Conservation (phyloP, 2,113 vertebrate genomes). For the Scophthalmus maximus region DNA sequence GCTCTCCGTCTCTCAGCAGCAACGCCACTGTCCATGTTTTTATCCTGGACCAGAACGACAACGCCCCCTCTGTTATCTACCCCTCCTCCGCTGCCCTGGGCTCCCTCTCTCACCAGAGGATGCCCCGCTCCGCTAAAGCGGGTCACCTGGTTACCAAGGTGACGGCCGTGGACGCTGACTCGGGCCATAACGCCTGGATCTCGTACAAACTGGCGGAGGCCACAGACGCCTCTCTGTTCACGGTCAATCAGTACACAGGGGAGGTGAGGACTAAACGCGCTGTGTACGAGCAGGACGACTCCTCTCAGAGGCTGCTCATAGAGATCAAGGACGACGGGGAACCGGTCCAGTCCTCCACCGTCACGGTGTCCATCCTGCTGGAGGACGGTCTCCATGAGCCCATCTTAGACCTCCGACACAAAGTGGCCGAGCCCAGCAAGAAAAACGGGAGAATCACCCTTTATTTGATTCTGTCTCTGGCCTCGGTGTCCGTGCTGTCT, state of each 20-base stretch:
- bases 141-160: constrained; percentile 86
- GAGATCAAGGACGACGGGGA: constrained; percentile 83
- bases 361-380: constrained; percentile 78
- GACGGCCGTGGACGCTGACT: constrained; percentile 86
- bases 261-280: constrained; percentile 83
- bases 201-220: constrained; percentile 83
- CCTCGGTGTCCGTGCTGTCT: constrained; percentile 83
- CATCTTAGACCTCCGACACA: constrained; percentile 75
- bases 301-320: constrained; percentile 82
- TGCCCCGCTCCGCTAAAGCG: constrained; percentile 80
- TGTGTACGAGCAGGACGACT: constrained; percentile 80
- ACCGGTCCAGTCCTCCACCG: constrained; percentile 80
- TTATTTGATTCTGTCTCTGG: constrained; percentile 83
- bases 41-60: constrained; percentile 86
- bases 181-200: constrained; percentile 87
- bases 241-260: constrained; percentile 80
- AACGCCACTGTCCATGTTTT: constrained; percentile 83
- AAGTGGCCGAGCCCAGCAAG: constrained; percentile 70
- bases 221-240: constrained; percentile 81
- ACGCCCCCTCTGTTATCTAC: constrained; percentile 80
- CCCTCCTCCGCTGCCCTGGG: constrained; percentile 76
- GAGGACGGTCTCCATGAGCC: constrained; percentile 78
- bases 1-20: constrained; percentile 76
- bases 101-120: constrained; percentile 78
- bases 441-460: constrained; percentile 77